phyloP scores from a whole-genome alignment of 2,888 invertebrate species.

The Euclidia mi region DNA sequence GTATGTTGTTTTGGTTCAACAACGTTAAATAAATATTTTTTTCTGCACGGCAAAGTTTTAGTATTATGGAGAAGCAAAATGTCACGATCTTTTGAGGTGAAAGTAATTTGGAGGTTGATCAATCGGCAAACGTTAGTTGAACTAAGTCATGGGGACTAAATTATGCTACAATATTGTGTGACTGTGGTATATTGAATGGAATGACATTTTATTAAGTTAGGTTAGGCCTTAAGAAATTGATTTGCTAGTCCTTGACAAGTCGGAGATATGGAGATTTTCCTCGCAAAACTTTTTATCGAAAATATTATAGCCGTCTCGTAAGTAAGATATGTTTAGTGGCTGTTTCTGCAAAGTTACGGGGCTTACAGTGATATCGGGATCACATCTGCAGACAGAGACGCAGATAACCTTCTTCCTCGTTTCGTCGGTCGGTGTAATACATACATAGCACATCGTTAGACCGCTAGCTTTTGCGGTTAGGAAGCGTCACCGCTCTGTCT shows the following conservation, averaged over 20 bases:
- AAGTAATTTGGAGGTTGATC: too few species aligned
- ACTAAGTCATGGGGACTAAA: too few species aligned
- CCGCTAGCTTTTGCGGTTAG: conserved; percentile 30
- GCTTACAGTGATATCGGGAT: background rate
- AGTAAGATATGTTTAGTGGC: background rate
- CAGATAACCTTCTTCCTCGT: conserved; percentile 6
- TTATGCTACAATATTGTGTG: too few species aligned
- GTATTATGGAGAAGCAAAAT: background rate
- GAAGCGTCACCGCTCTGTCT: conserved; percentile 41
- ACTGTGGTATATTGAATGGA: too few species aligned
- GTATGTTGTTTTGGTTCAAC: background rate
- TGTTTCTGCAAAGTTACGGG: too few species aligned
- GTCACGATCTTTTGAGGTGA: background rate
- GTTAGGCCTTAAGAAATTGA: too few species aligned
- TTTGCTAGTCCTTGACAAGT: too few species aligned
- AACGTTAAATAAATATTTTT: background rate
- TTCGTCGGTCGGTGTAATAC: conserved; percentile 24
- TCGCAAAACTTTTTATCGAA: too few species aligned
- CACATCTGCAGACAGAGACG: conserved; percentile 5
- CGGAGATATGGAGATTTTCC: too few species aligned
- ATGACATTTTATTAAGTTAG: too few species aligned
- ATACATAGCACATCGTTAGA: conserved; percentile 31
- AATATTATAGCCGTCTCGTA: too few species aligned
- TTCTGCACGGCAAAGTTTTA: background rate
- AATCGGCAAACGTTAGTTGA: too few species aligned